These are phyloP conservation scores for Rhineura floridana DNA, from an alignment of 2,113 vertebrate species.

Conservation along the genomic window DNA sequence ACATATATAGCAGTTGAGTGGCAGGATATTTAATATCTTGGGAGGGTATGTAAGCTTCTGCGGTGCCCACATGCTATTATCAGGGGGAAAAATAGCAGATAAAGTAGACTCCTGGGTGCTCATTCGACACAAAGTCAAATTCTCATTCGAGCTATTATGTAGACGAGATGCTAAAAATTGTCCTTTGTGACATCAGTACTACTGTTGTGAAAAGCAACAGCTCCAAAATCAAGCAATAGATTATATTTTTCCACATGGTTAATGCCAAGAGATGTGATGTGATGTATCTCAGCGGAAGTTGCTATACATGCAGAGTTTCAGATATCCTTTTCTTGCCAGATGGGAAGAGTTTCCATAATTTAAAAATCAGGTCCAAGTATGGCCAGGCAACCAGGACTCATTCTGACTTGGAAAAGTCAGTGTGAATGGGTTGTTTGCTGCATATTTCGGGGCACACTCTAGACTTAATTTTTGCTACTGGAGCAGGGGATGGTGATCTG, in stretches of 20 bases:
- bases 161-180: conserved; percentile 62
- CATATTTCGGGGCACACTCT: background rate
- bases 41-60: background rate
- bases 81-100: conserved; percentile 27
- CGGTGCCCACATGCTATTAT: background rate
- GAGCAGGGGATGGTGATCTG: too few species aligned
- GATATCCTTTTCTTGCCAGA: conserved; percentile 31
- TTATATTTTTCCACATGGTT: conserved; percentile 29
- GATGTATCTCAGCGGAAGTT: conserved; percentile 21
- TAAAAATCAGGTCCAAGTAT: conserved; percentile 35
- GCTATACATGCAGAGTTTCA: conserved; percentile 14
- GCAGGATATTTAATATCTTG: conserved; percentile 5
- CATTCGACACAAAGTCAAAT: conserved; percentile 51
- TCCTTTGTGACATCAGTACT: conserved; percentile 49
- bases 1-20: conserved; percentile 23
- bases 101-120: conserved; percentile 45
- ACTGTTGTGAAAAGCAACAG: conserved; percentile 41
- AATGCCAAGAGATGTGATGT: conserved; percentile 46
- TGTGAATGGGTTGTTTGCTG: background rate
- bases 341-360: conserved; percentile 37
- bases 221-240: conserved; percentile 53
- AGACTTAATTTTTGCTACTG: too few species aligned
- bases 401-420: background rate
- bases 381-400: conserved; percentile 42
- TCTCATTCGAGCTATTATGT: conserved; percentile 59